Base-by-base conservation (phyloP, 92 coral and sea anemone species). In the Ricordea florida region DNA sequence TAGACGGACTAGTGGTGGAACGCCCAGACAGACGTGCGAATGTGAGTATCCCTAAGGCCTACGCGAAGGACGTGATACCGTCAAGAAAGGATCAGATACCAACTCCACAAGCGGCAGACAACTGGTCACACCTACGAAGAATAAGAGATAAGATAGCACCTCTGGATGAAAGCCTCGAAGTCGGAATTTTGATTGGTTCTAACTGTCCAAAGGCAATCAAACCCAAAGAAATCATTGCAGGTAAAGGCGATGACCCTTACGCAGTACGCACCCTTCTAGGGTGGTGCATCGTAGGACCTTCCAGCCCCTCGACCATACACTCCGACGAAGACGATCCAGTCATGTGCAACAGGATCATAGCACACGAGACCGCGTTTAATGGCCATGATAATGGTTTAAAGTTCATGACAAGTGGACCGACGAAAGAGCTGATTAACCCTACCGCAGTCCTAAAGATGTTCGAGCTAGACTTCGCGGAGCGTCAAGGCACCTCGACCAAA, bases 61-160 rank as follows among this genome's bases (percentile, higher is more conserved):
- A 90, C 66, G 64, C 62, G 11, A 82, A 77, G 45, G 69, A 59
- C 10, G 26, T 40, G 13, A 87, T 87, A 8, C 93, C 79, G 5
- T 83, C 74, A 16, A 78, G 85, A 64, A 35, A 65, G 28, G 83
- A 76, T 46, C 93, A 86, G 38, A 80, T 80, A 24, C 91, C 91
- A 7, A 86, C 72, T 2, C 86, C 87, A 9, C 61, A 80, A 36
- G 36, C 49, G 6, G 87, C 72, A 0, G 51, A 62, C 26, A 66
- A 41, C 27, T 80, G 91, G 91, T 57, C 79, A 0, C 91, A 86
- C 49, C 83, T 86, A 8, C 20, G 25, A 50, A 69, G 15, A 24
- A 45, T 85, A 4, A 37, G 48, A n/a, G 61, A 72, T 36, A 34
- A 80, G 52, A 71, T 85, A 2, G 45, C 52, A 6, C 62, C 69